These are phyloP conservation scores for Sisor rabdophorus DNA, from an alignment of 2,113 vertebrate species.

Conservation along the genomic window DNA sequence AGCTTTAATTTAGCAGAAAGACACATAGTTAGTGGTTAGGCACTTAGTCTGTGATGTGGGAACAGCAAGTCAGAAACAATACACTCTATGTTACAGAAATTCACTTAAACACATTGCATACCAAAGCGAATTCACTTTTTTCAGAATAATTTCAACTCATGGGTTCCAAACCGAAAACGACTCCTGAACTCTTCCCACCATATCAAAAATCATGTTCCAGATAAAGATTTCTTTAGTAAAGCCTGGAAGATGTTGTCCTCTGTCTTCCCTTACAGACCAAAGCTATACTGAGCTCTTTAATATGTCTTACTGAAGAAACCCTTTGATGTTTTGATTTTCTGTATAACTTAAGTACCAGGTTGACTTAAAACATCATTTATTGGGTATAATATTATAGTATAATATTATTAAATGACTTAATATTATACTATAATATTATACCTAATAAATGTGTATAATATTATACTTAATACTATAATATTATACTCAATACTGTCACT, in stretches of 20 bases:
- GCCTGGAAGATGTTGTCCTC: conserved; percentile 29
- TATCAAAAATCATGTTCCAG: conserved; percentile 1
- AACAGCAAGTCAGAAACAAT: conserved; percentile 28
- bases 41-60: conserved; percentile 30
- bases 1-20: conserved; percentile 28
- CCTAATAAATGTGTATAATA: conserved; percentile 29
- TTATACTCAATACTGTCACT: conserved; percentile 29
- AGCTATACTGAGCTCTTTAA: conserved; percentile 34
- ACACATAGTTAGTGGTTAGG: conserved; percentile 38
- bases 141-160: conserved; percentile 15
- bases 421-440: no score
- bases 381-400: conserved; percentile 30
- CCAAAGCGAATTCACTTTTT: conserved; percentile 14
- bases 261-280: conserved; percentile 23
- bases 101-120: conserved; percentile 16
- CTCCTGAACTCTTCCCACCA: conserved; percentile 11
- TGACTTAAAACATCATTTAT: conserved; percentile 24
- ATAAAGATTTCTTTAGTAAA: conserved; percentile 26
- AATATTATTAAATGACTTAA: no score
- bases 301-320: conserved; percentile 10
- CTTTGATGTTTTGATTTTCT: conserved; percentile 25
- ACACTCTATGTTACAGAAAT: conserved; percentile 10
- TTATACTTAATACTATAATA: no score
- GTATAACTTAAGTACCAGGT: conserved; percentile 12
- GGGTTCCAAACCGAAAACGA: conserved; percentile 14